Evolutionary conservation across 2,888 invertebrate species (phyloP), one percentile per base, ranked within the genome.

Genomic region (Pemphredon lugubris): DNA sequence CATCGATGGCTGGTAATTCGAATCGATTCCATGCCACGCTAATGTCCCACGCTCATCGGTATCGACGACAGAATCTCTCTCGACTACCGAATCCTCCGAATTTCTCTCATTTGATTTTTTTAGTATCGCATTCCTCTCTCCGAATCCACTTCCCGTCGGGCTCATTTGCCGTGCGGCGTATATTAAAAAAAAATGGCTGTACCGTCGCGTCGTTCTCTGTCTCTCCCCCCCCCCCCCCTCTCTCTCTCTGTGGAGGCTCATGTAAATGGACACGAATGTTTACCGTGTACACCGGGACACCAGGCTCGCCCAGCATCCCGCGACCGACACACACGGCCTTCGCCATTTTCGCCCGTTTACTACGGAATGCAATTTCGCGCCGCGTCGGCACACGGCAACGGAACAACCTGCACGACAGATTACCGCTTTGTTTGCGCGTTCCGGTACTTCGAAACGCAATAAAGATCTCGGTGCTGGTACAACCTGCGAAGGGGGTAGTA

Each of bases 341-440:
- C 55, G 55, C 68, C 67, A 77, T 79, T 81, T 78, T 82, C 77
- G 73, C 73, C 63, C 81, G 83, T 82, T 83, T 83, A 79, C 83
- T 71, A 71, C 65, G 76, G 79, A 82, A 82, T 83, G 76, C 79
- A 82, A 82, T 82, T 82, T 83, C 77, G 77, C 65, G 69, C 81
- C 60, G 59, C 65, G 67, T 54, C 57, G 54, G 63, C 51, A 45
- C 63, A 47, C 44, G 48, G 34, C 68, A 51, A 40, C 47, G 53
- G 59, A 72, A 79, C 77, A 78, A 68, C 68, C 77, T 70, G 61
- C 73, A 60, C 78, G 78, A 81, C 80, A 76, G 81, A 81, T 80
- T 80, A 81, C 79, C 76, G 76, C 79, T 81, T 81, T 81, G 80
- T 81, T 80, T 80, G 74, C 76, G 68, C 66, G 73, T 57, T 45